Evolutionary conservation across 2,797 vertebrate genomes (phyloP).

Genomic region (Premnoplex brunnescens): DNA sequence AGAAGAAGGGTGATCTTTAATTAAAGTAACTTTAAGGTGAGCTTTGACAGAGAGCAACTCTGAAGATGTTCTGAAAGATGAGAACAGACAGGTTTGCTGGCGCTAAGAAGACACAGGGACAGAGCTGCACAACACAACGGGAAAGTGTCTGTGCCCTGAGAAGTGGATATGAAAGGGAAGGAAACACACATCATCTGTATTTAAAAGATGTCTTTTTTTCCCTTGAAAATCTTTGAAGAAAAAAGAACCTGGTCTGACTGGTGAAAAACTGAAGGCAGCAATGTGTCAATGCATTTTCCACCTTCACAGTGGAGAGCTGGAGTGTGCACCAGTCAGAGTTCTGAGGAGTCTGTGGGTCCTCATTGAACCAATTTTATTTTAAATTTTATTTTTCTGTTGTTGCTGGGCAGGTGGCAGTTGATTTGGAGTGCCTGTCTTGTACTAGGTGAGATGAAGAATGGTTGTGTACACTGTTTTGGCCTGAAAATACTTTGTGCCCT

Average conservation of each 20-base stretch:
- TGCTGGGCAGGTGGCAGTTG: background rate
- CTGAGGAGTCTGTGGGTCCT: background rate
- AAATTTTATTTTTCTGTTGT: background rate
- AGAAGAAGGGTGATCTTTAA: background rate
- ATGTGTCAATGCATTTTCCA: too few relatives aligned
- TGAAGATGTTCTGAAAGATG: background rate
- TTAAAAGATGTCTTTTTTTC: background rate
- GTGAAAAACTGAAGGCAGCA: background rate
- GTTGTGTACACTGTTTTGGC: background rate
- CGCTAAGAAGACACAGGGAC: accelerated
- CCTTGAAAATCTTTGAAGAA: background rate
- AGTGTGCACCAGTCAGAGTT: background rate
- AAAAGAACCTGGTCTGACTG: background rate
- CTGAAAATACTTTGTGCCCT: background rate
- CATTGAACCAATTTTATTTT: background rate
- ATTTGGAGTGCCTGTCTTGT: background rate
- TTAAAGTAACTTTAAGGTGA: background rate
- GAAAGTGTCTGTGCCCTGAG: background rate
- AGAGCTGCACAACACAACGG: background rate
- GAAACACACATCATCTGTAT: background rate
- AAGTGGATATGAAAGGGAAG: background rate
- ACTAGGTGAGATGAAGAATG: background rate
- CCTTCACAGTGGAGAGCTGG: background rate
- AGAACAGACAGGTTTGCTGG: background rate
- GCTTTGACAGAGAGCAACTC: background rate